Conservation (phyloP, 2,113 vertebrate genomes). For the Chascanopsetta lugubris region DNA sequence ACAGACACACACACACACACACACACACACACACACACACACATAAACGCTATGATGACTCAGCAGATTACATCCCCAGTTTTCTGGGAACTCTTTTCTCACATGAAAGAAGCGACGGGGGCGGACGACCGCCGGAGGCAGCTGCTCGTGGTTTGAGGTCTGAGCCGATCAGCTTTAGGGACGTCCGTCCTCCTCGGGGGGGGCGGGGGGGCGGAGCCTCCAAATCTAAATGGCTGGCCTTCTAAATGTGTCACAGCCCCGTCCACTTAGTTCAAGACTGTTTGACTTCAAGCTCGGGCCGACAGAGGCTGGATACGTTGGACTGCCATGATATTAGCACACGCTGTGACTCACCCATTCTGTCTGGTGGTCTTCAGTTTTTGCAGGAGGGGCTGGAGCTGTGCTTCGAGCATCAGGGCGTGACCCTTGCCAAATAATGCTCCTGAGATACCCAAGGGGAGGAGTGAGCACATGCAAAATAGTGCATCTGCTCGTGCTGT, state of each 20-base stretch:
- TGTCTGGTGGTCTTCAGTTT: conserved; percentile 18
- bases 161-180: conserved; percentile 5
- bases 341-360: conserved; percentile 12
- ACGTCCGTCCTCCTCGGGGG: not conserved
- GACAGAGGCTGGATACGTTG: not conserved
- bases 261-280: not conserved
- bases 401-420: no score
- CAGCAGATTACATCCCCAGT: not conserved
- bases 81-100: conserved; percentile 13
- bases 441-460: no score
- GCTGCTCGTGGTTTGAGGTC: not conserved
- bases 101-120: conserved; percentile 8
- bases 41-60: conserved; percentile 13
- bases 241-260: not conserved
- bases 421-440: no score
- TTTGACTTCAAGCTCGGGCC: conserved; percentile 6
- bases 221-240: not conserved
- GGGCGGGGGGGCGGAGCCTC: no score
- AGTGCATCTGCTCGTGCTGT: no score
- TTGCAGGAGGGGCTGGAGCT: conserved; percentile 20
- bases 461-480: no score
- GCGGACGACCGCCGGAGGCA: conserved; percentile 5
- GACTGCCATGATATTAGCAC: conserved; percentile 1
- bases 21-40: no score
- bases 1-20: no score